Conservation (phyloP, 2,113 vertebrate genomes). For the Ceyx melanurus region DNA sequence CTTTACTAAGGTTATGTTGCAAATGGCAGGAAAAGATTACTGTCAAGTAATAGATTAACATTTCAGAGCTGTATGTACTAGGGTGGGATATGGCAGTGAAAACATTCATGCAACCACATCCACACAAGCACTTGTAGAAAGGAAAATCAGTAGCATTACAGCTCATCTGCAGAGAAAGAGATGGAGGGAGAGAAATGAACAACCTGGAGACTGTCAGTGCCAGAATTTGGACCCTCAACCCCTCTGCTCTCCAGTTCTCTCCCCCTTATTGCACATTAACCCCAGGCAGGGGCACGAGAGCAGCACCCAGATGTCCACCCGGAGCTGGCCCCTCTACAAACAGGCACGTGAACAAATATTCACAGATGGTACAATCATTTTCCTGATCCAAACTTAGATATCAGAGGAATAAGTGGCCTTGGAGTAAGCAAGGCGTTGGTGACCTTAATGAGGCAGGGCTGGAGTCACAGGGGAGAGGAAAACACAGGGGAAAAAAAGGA, state of each 20-base stretch:
- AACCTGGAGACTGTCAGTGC: background rate
- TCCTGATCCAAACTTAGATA: background rate
- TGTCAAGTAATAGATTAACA: background rate
- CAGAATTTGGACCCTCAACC: background rate
- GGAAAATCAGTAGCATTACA: background rate
- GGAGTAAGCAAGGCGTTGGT: background rate
- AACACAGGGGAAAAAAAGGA: background rate
- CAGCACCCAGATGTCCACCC: background rate
- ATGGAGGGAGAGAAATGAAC: background rate
- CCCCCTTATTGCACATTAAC: too few relatives aligned
- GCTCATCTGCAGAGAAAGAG: background rate
- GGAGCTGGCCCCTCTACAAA: background rate
- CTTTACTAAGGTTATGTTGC: background rate
- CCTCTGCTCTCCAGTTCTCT: background rate
- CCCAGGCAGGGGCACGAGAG: fast-evolving
- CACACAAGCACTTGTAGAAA: background rate
- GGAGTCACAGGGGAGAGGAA: background rate
- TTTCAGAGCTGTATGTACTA: background rate
- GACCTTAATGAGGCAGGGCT: background rate
- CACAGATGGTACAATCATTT: background rate
- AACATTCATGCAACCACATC: background rate
- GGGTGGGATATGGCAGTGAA: background rate
- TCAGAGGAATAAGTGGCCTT: background rate
- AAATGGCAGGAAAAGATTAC: constrained; percentile 7
- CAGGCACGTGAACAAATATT: background rate